Evolutionary conservation across 2,888 invertebrate species (phyloP), one percentile per base, ranked within the genome.

Genomic region (Philopedon plagiatum): DNA sequence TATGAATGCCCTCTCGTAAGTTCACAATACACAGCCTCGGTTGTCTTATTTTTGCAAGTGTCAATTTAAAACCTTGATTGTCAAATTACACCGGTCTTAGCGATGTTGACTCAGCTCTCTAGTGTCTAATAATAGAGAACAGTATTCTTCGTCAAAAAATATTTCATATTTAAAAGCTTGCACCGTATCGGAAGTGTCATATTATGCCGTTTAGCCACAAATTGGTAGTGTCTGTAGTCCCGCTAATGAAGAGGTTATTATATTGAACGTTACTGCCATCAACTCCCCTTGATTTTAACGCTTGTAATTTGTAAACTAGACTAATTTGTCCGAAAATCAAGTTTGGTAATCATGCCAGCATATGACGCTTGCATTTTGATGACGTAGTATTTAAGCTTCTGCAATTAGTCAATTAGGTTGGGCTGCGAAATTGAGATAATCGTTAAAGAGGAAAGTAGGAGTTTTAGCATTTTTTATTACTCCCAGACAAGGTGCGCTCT

Each of bases 161-260:
- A 19, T 19, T n/a, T 13, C 26, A 8, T 15, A 54, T n/a, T n/a
- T 13, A 8, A 19, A 44, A 44, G 21, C 23, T 13, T 13, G 32
- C 64, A 23, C 54, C 29, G 41, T 51, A n/a, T 18, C 57, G 23
- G 29, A 58, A 60, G 26, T 71, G 54, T 64, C 60, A 71, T 41
- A n/a, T n/a, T n/a, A 65, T 71, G 65, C 65, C 26, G 71, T 65
- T 71, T 60, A 65, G 46, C 71, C 60, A 18, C 65, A 60, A 71
- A 71, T 65, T 65, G 54, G 58, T 51, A 71, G 65, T 71, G 39
- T 61, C 64, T 60, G 51, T 60, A 64, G 51, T 58, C n/a, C 44
- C 60, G 39, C 71, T 71, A 71, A 71, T 71, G 71, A 65, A 71
- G 71, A 71, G 71, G 71, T 65, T 71, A 71, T 71, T 71, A 71